Conservation (phyloP, 2,888 invertebrate species). For the Plebejus melissa region DNA sequence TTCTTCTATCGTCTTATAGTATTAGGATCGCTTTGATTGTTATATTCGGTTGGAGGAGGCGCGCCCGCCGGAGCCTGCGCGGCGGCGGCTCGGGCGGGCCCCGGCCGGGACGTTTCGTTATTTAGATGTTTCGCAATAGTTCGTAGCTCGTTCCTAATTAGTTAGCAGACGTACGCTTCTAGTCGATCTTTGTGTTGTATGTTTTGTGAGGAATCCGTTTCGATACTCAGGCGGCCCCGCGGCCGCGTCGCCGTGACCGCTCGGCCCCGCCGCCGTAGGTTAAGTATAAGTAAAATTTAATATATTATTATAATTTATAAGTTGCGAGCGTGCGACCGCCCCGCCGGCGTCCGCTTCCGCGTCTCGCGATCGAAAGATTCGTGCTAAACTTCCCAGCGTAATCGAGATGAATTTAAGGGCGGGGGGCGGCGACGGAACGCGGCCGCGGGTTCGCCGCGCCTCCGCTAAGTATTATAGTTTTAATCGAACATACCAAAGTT, state of each 20-base stretch:
- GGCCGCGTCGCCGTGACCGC: not conserved
- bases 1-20: constrained; percentile 20
- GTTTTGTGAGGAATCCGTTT: constrained; percentile 20
- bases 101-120: constrained; percentile 12
- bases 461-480: constrained; percentile 26
- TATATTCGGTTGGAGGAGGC: constrained; percentile 29
- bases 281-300: constrained; percentile 9
- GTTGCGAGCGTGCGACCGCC: not conserved
- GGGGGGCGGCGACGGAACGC: not conserved
- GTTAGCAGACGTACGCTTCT: constrained; percentile 46
- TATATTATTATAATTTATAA: constrained; percentile 18
- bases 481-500: constrained; percentile 26
- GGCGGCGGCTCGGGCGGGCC: constrained; percentile 10
- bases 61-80: not conserved
- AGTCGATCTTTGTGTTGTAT: constrained; percentile 54
- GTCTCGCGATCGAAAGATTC: not conserved
- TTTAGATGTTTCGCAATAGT: constrained; percentile 34
- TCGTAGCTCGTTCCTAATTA: constrained; percentile 35
- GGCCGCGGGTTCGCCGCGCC: not conserved
- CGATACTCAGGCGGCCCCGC: constrained; percentile 20
- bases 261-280: not conserved
- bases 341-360: constrained; percentile 6
- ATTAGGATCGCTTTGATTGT: constrained; percentile 24
- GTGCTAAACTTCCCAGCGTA: not conserved
- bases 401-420: not conserved